Evolutionary conservation across 2,113 vertebrate genomes (phyloP), one percentile per base, ranked within the genome.

Genomic region (Pimephales promelas): DNA sequence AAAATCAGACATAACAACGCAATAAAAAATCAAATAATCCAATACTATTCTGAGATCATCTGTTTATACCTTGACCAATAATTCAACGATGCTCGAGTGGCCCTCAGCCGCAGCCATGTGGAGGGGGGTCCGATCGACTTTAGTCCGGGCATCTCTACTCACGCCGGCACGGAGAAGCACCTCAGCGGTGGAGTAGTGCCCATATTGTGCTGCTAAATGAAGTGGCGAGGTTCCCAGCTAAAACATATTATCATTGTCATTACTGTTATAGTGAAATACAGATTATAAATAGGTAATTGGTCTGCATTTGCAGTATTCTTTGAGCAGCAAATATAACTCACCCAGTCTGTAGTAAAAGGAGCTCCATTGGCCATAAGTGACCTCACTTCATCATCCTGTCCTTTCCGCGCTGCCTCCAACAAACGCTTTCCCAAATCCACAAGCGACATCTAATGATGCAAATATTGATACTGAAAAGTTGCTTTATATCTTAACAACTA

Each of bases 151-250:
- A 4, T 96, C 95, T 79, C 94, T 90, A 92, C 95, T 96, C 4
- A 96, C 93, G 0, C 95, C 95, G 0, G 94, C 95, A 6, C 94
- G 92, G 1, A 96, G 94, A 28, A 96, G 93, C 20, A 96, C 94
- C 73, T 95, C 94, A 0, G 95, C 95, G 1, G 95, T 96, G 1
- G 94, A 95, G 26, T 93, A 94, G 88, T 95, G 95, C 10, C 95
- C 95, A 0, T 93, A 86, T 83, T 94, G 95, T 77, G 95, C 95
- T 0, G 95, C 95, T 0, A 96, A 92, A 83, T 96, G 95, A 20
- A 96, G 93, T 0, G 94, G 94, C 0, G 95, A 96, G 0, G 92
- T 96, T 81, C 95, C 95, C 16, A 96, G 93, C 95, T 96, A 90
- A 20, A 77, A 70, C 14, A 73, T 3, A 61, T 24, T 5, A 54